phyloP scores from a whole-genome alignment of 53 echinoderm and acorn worm species.

The Temnopleurus reevesii region DNA sequence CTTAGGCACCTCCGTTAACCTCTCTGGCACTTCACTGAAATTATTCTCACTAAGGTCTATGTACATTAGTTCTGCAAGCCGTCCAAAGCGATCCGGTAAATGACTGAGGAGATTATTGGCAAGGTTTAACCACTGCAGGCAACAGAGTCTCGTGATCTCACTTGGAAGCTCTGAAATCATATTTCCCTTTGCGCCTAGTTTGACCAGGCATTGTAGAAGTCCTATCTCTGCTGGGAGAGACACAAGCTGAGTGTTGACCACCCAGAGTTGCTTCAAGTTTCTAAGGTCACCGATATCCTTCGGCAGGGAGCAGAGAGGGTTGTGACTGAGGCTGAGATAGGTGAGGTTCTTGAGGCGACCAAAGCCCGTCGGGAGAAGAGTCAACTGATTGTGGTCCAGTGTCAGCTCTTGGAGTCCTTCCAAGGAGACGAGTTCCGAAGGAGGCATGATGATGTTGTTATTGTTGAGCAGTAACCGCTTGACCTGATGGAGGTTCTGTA shows the following conservation, averaged over 20 bases:
- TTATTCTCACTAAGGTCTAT: conserved; percentile 84
- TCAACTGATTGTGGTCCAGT: conserved; percentile 88
- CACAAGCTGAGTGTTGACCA: conserved; percentile 71
- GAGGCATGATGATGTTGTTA: conserved; percentile 92
- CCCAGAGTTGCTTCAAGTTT: conserved; percentile 86
- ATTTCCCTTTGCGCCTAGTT: conserved; percentile 85
- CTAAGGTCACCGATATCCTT: conserved; percentile 86
- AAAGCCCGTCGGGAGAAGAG: conserved; percentile 86
- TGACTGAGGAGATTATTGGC: conserved; percentile 69
- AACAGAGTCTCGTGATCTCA: conserved; percentile 71
- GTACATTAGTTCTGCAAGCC: conserved; percentile 71
- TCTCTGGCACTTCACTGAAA: conserved; percentile 60
- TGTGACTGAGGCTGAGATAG: conserved; percentile 92
- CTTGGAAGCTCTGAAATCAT: conserved; percentile 68
- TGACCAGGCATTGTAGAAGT: conserved; percentile 69
- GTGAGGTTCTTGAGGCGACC: conserved; percentile 77
- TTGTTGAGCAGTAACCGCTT: conserved; percentile 86
- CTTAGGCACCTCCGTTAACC: conserved; percentile 65
- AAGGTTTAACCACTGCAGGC: conserved; percentile 79
- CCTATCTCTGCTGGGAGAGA: conserved; percentile 82
- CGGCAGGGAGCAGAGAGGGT: conserved; percentile 83
- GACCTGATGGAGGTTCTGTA: conserved; percentile 65
- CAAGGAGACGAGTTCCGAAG: conserved; percentile 77
- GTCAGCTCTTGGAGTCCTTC: conserved; percentile 77
- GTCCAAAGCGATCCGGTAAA: conserved; percentile 70